Evolutionary conservation across 1,140 invertebrate species (phyloP).

Genomic region (Antheraea pernyi): DNA sequence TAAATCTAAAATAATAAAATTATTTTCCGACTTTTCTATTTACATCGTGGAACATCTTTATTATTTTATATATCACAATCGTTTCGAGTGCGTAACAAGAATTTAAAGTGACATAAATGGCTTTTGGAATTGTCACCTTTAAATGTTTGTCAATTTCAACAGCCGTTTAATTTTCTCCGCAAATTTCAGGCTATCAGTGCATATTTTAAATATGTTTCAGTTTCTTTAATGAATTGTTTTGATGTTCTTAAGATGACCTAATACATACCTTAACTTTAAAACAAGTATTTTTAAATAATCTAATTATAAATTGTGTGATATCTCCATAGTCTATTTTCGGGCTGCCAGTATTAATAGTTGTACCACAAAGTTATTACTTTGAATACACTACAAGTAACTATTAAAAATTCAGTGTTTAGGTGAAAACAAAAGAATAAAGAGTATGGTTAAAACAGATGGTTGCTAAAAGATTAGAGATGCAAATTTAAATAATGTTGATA

Average conservation of each 20-base stretch:
- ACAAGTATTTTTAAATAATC: no score
- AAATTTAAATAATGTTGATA: neutral
- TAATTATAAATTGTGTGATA: no score
- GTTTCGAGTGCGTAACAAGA: conserved; percentile 18
- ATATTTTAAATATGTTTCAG: neutral
- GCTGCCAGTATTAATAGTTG: neutral
- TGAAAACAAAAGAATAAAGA: no score
- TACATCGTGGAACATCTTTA: conserved; percentile 16
- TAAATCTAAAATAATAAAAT: conserved; percentile 49
- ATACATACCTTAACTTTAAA: no score
- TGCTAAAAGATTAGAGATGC: neutral
- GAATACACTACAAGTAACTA: no score
- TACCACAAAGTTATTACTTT: neutral
- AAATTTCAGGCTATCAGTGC: conserved; percentile 19
- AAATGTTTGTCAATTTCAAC: conserved; percentile 34
- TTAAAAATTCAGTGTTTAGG: no score
- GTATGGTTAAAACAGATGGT: no score
- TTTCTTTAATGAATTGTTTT: neutral
- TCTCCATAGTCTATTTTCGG: neutral
- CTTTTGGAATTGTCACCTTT: conserved; percentile 34
- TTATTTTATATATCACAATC: conserved; percentile 27
- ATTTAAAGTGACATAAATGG: conserved; percentile 48
- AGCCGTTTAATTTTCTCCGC: conserved; percentile 26
- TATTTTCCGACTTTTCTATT: conserved; percentile 32
- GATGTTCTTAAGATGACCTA: neutral